Evolutionary conservation across 2,888 invertebrate species (phyloP).

Genomic region (Nomada lathburiana): DNA sequence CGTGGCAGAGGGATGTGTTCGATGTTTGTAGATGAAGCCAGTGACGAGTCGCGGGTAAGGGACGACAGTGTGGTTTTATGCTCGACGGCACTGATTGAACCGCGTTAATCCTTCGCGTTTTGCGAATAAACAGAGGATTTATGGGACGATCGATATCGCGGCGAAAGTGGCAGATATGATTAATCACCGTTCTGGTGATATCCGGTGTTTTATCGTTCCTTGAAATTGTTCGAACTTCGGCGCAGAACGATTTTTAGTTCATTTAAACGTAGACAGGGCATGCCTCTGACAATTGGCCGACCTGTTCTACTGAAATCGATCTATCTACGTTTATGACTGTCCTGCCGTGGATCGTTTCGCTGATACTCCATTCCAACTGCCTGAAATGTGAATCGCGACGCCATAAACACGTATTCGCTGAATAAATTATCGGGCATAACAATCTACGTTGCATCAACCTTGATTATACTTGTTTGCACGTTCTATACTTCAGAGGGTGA

Average conservation of each 20-base stretch:
- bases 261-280: neutral
- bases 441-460: neutral
- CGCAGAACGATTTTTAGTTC: neutral
- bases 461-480: neutral
- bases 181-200: slow-evolving; percentile 4
- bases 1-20: neutral
- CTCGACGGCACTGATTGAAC: slow-evolving; percentile 10
- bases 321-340: neutral
- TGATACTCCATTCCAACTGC: neutral
- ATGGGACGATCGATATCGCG: slow-evolving; percentile 21
- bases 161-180: slow-evolving; percentile 28
- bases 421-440: slow-evolving; percentile 14
- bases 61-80: neutral
- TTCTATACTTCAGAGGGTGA: slow-evolving; percentile 5
- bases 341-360: neutral
- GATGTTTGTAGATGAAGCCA: neutral
- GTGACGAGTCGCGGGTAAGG: slow-evolving; percentile 8
- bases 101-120: slow-evolving; percentile 4
- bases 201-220: neutral
- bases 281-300: slow-evolving; percentile 7
- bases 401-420: neutral
- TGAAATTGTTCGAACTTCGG: neutral
- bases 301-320: slow-evolving; percentile 21
- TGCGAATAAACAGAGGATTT: neutral
- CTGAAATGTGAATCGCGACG: neutral